phyloP scores from a whole-genome alignment of 2,888 invertebrate species.

The Mesorhabditis belari region DNA sequence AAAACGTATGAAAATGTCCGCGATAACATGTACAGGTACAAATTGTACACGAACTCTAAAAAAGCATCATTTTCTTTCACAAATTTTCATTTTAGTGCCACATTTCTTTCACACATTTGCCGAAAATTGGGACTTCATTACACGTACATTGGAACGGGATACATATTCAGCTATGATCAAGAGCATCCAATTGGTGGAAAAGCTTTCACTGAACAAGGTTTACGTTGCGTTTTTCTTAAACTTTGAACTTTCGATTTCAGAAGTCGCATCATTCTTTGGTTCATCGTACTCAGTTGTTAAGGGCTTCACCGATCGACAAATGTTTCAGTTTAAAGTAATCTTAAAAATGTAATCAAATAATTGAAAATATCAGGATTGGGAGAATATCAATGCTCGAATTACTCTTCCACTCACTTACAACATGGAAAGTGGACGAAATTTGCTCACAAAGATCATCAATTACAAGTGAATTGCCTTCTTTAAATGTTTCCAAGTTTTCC shows the following conservation, averaged over 20 bases:
- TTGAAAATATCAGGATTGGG: slow-evolving; percentile 21
- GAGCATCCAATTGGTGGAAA: slow-evolving; percentile 45
- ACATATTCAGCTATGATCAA: slow-evolving; percentile 50
- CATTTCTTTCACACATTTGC: slow-evolving; percentile 39
- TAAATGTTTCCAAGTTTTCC: neutral
- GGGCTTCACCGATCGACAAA: slow-evolving; percentile 47
- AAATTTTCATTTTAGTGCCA: slow-evolving; percentile 27
- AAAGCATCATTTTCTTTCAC: neutral
- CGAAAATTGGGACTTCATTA: slow-evolving; percentile 43
- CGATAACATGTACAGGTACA: slow-evolving; percentile 46
- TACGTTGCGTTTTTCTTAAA: neutral
- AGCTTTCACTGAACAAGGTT: slow-evolving; percentile 41
- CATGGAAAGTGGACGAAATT: slow-evolving; percentile 41
- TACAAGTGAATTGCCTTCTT: slow-evolving; percentile 32
- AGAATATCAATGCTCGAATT: slow-evolving; percentile 48
- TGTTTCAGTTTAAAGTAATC: slow-evolving; percentile 27
- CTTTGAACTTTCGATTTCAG: slow-evolving; percentile 14
- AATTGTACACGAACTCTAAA: neutral
- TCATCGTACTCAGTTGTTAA: slow-evolving; percentile 51
- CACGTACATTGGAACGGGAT: slow-evolving; percentile 52
- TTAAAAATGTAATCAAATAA: slow-evolving; percentile 2
- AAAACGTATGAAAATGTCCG: slow-evolving; percentile 44
- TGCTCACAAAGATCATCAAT: slow-evolving; percentile 45
- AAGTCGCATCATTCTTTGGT: slow-evolving; percentile 49
- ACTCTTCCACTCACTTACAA: slow-evolving; percentile 47